Conservation (phyloP, 2,797 vertebrate species). For the Scolopax rusticola region DNA sequence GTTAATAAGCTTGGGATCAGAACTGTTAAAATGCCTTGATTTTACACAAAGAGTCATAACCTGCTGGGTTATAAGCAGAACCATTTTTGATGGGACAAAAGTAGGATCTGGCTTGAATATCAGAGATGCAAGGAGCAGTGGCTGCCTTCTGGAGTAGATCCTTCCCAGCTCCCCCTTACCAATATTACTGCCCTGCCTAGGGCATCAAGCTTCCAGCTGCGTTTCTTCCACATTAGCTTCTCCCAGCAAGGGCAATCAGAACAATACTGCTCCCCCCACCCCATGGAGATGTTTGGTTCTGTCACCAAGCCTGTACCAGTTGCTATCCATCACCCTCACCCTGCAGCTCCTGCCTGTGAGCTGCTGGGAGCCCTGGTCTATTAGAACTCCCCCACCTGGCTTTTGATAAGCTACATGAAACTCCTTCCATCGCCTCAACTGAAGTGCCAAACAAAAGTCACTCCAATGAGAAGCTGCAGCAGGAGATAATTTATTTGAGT, state of each 20-base stretch:
- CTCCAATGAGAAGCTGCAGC: neutral
- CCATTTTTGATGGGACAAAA: neutral
- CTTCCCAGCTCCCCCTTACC: neutral
- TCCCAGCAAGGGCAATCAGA: neutral
- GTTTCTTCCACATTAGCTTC: neutral
- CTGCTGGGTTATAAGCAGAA: neutral
- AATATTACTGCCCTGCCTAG: neutral
- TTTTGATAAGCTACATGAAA: neutral
- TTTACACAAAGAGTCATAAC: neutral
- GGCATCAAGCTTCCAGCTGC: neutral
- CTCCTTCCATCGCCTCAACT: neutral
- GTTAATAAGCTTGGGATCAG: neutral
- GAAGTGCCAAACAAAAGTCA: neutral
- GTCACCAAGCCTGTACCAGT: rapidly evolving
- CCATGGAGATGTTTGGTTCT: rapidly evolving
- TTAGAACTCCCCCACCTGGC: neutral
- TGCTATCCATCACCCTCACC: neutral
- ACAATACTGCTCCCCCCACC: neutral
- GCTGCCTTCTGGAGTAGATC: neutral
- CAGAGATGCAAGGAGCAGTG: neutral
- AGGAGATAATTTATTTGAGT: neutral
- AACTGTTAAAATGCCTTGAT: neutral
- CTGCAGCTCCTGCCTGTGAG: neutral
- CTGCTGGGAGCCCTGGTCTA: neutral
- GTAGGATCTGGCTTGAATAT: neutral